These are phyloP conservation scores for Tupaia tana DNA, from an alignment of 2,113 vertebrate genomes.

Conservation along the genomic window DNA sequence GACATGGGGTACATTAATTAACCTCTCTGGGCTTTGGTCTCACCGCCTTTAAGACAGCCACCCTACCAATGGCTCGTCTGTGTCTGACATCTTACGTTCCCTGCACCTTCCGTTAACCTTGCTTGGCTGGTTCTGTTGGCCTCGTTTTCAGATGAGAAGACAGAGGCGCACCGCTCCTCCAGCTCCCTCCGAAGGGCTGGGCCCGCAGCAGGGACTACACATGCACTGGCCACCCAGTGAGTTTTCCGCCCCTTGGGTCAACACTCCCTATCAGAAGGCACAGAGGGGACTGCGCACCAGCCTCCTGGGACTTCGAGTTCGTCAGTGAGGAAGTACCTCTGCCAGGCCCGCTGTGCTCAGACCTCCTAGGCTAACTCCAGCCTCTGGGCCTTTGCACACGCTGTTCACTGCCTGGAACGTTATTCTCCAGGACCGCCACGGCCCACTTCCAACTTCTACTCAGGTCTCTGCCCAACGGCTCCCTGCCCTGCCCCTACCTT, in stretches of 20 bases:
- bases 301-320: not conserved
- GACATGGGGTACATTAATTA: not conserved
- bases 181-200: not conserved
- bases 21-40: not conserved
- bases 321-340: not conserved
- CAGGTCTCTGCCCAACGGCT: not conserved
- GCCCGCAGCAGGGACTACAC: not conserved
- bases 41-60: not conserved
- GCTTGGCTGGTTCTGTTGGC: not conserved
- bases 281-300: not conserved
- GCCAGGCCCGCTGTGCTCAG: not conserved
- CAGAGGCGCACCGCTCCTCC: not conserved
- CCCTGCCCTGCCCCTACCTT: not conserved
- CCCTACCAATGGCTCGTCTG: not conserved
- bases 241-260: not conserved
- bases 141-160: not conserved
- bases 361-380: not conserved
- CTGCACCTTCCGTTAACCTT: not conserved
- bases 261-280: not conserved
- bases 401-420: not conserved
- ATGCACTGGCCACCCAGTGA: not conserved
- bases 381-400: slow-evolving; percentile 45
- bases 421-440: not conserved
- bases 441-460: not conserved
- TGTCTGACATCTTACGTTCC: not conserved